Percentiles rank a stretch among this genome's conserved stretches.
These are phyloP conservation scores for Poeciliopsis prolifica DNA, from an alignment of 2,113 vertebrate species.

Conservation along the genomic window DNA sequence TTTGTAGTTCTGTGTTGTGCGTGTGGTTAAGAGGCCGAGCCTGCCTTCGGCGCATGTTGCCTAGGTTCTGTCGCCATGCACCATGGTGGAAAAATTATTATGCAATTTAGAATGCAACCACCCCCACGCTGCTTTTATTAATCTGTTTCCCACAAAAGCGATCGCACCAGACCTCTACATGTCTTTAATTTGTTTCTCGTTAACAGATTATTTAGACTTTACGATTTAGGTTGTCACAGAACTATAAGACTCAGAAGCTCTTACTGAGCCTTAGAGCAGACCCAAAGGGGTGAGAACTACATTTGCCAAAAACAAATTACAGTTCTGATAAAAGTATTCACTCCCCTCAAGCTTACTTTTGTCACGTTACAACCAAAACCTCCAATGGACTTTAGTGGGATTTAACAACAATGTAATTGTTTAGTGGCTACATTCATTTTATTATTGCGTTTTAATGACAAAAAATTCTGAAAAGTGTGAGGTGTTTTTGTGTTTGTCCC, in stretches of 20 bases:
- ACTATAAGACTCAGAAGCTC: constrained; percentile 4
- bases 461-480: background rate
- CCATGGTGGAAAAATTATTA: constrained; percentile 63
- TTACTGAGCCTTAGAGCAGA: constrained; percentile 2
- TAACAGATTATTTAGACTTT: constrained; percentile 27
- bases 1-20: constrained; percentile 53
- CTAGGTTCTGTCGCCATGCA: constrained; percentile 58
- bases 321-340: background rate
- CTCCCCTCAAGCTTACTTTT: background rate
- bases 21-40: constrained; percentile 60
- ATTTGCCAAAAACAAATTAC: background rate
- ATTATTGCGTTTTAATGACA: background rate
- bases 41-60: constrained; percentile 60
- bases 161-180: constrained; percentile 34
- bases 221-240: constrained; percentile 8
- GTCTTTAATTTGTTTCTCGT: constrained; percentile 5
- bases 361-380: background rate
- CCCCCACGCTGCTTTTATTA: constrained; percentile 66
- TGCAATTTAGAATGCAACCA: constrained; percentile 64
- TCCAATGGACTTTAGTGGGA: background rate
- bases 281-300: background rate
- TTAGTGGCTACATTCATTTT: background rate
- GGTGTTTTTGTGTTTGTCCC: background rate
- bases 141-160: constrained; percentile 65
- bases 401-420: background rate